Conservation (phyloP, 2,113 vertebrate species). For the Lota lota region DNA sequence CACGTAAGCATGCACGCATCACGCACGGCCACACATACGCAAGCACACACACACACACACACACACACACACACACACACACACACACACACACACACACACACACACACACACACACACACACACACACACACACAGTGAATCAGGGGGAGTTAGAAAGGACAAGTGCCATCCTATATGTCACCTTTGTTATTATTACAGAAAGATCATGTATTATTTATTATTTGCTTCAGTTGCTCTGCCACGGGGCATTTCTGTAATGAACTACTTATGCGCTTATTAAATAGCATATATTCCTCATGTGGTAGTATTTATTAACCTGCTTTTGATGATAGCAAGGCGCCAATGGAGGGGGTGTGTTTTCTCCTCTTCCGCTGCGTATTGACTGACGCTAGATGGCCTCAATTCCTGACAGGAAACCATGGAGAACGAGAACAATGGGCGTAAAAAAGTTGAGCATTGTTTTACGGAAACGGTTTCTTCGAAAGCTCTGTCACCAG, state of each 20-base stretch:
- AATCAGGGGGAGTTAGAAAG: neutral
- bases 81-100: too few relatives aligned
- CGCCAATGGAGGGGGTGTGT: neutral
- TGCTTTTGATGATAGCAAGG: slow-evolving; percentile 32
- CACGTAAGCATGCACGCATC: neutral
- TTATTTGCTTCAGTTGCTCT: too few relatives aligned
- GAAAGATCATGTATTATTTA: too few relatives aligned
- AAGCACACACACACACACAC: neutral
- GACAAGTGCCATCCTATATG: too few relatives aligned
- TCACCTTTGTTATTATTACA: too few relatives aligned
- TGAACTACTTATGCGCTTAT: neutral
- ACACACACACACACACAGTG: too few relatives aligned
- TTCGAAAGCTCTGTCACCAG: slow-evolving; percentile 3
- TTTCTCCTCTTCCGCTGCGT: too few relatives aligned
- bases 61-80: neutral
- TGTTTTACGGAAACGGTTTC: slow-evolving; percentile 24
- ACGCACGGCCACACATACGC: neutral
- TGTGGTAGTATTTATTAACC: slow-evolving; percentile 34
- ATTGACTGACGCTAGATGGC: slow-evolving; percentile 14
- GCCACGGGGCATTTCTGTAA: too few relatives aligned
- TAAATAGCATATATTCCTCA: slow-evolving; percentile 38
- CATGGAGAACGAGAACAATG: slow-evolving; percentile 19
- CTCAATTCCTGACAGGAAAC: slow-evolving; percentile 17
- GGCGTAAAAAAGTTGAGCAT: slow-evolving; percentile 15
- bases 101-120: too few relatives aligned